A percentile compares a stretch with the other conserved stretches of the same genome.
These are phyloP conservation scores for Rhinopomastus cyanomelas DNA, from an alignment of 2,113 vertebrate species.

Conservation along the genomic window DNA sequence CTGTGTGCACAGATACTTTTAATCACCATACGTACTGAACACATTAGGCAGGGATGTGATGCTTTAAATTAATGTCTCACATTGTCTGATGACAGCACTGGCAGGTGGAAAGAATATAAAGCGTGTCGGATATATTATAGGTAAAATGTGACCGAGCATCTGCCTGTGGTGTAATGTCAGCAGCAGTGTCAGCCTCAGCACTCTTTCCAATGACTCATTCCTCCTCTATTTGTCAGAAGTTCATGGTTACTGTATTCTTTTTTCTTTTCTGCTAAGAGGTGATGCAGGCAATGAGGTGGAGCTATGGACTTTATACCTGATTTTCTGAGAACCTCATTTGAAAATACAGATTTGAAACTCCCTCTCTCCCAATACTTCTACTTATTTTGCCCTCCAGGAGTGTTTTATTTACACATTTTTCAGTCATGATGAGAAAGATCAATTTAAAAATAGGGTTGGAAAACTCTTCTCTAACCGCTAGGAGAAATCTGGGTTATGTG, in stretches of 20 bases:
- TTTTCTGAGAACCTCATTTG: not conserved
- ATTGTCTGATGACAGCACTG: not conserved
- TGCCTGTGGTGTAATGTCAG: not conserved
- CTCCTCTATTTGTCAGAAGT: not conserved
- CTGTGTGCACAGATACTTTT: not conserved
- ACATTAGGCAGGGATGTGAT: not conserved
- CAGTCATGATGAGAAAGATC: not conserved
- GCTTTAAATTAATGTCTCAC: not conserved
- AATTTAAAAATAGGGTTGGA: not conserved
- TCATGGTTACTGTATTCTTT: not conserved
- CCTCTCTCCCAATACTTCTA: not conserved
- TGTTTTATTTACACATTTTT: not conserved
- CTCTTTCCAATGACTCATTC: not conserved
- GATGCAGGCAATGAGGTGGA: not conserved
- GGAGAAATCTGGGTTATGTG: not conserved
- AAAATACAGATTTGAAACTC: not conserved
- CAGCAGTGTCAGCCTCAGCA: not conserved
- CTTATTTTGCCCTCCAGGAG: not conserved
- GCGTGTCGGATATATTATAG: not conserved
- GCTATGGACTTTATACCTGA: not conserved
- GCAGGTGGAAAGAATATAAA: not conserved
- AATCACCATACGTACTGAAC: not conserved
- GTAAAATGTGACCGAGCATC: not conserved
- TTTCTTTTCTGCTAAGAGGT: not conserved
- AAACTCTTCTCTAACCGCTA: not conserved